Evolutionary conservation across 2,113 vertebrate species (phyloP).

Genomic region (Hystrix brachyura): DNA sequence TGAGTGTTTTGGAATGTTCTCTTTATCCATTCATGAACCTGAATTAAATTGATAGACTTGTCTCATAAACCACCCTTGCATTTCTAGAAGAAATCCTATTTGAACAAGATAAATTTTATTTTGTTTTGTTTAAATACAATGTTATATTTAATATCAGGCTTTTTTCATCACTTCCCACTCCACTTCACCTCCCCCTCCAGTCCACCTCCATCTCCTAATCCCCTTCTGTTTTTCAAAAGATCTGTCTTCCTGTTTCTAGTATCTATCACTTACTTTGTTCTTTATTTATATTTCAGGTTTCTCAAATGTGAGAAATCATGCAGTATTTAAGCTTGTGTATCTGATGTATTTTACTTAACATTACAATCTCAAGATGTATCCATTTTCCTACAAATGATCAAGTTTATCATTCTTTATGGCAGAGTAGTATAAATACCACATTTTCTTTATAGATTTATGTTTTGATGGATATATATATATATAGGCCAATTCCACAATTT

Average conservation of each 20-base stretch:
- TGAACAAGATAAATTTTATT: not conserved
- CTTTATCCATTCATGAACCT: slow-evolving; percentile 1
- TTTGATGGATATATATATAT: not conserved
- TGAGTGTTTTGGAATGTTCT: not conserved
- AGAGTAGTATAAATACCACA: not conserved
- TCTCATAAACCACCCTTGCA: not conserved
- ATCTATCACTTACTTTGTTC: not conserved
- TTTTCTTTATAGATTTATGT: not conserved
- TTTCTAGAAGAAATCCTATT: slow-evolving; percentile 55
- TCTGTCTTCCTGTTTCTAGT: not conserved
- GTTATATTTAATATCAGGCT: slow-evolving; percentile 22
- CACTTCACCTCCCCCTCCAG: not conserved
- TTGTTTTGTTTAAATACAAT: slow-evolving; percentile 41
- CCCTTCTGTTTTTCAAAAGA: not conserved
- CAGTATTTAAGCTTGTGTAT: not conserved
- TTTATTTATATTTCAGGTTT: not conserved
- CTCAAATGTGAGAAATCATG: not conserved
- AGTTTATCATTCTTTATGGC: not conserved
- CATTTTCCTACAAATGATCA: not conserved
- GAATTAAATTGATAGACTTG: slow-evolving; percentile 15
- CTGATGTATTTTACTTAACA: not conserved
- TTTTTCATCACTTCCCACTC: not conserved
- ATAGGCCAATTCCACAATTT: not conserved
- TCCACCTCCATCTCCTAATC: not conserved
- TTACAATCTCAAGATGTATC: not conserved